Evolutionary conservation across 2,888 invertebrate species (phyloP).

Genomic region (Perithous albicinctus): DNA sequence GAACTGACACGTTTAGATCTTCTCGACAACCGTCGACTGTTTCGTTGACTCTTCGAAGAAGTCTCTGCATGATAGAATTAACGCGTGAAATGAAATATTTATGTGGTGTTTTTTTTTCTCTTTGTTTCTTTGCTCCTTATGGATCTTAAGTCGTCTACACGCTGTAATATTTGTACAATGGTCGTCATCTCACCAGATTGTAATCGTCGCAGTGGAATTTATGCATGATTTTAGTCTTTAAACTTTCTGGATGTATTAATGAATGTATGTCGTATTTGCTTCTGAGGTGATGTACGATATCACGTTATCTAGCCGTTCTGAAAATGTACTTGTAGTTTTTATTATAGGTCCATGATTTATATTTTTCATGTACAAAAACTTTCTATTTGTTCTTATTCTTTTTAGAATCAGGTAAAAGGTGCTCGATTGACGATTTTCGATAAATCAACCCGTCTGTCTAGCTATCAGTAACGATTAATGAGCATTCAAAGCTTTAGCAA

Average conservation of each 20-base stretch:
- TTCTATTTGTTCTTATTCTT: too few relatives aligned
- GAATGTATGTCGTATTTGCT: slow-evolving; percentile 42
- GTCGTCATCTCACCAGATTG: slow-evolving; percentile 33
- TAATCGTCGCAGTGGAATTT: slow-evolving; percentile 55
- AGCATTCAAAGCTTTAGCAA: too few relatives aligned
- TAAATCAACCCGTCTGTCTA: too few relatives aligned
- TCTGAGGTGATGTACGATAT: slow-evolving; percentile 36
- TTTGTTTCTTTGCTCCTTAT: neutral
- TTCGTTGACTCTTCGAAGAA: slow-evolving; percentile 18
- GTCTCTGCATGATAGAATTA: slow-evolving; percentile 6
- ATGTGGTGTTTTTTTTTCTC: neutral
- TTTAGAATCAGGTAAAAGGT: too few relatives aligned
- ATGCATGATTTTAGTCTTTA: slow-evolving; percentile 53
- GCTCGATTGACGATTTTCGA: too few relatives aligned
- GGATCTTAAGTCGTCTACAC: slow-evolving; percentile 29
- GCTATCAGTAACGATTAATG: too few relatives aligned
- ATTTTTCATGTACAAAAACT: too few relatives aligned
- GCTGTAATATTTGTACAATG: slow-evolving; percentile 47
- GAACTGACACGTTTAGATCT: slow-evolving; percentile 50
- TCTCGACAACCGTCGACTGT: slow-evolving; percentile 47
- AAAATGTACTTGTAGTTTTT: too few relatives aligned
- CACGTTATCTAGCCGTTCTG: too few relatives aligned
- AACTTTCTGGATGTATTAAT: too few relatives aligned
- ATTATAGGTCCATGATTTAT: too few relatives aligned
- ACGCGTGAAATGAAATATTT: neutral